phyloP scores from a whole-genome alignment of 2,113 vertebrate genomes.

The Chaetodon auriga region DNA sequence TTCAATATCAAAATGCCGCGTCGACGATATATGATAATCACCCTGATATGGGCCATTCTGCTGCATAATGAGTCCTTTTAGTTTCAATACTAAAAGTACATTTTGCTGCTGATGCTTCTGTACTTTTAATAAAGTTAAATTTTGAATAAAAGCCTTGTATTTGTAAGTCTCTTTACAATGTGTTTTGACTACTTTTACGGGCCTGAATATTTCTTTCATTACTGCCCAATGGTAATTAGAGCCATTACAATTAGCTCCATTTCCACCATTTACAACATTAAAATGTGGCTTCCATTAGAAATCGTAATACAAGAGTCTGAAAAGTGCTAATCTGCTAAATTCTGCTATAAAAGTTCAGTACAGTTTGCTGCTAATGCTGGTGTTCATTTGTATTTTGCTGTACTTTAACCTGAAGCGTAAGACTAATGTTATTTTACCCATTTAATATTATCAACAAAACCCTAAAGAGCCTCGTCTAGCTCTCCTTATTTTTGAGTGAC shows the following conservation, averaged over 20 bases:
- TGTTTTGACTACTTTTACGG: not conserved
- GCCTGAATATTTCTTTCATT: not conserved
- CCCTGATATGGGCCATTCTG: not conserved
- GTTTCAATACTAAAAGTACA: not conserved
- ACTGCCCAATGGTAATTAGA: not conserved
- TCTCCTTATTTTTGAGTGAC: conserved; percentile 14
- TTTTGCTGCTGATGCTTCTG: not conserved
- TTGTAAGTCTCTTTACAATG: not conserved
- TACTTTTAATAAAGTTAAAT: not conserved
- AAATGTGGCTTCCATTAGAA: not conserved
- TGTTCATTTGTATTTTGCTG: not conserved
- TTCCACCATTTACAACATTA: not conserved
- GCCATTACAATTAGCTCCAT: not conserved
- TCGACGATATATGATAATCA: not conserved
- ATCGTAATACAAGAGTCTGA: not conserved
- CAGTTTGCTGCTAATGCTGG: not conserved
- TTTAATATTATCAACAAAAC: not conserved
- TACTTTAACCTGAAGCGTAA: not conserved
- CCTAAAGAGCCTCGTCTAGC: not conserved
- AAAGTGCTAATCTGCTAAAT: not conserved
- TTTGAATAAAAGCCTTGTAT: too few relatives aligned
- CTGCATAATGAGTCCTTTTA: not conserved
- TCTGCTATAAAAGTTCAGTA: not conserved
- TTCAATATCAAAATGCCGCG: not conserved
- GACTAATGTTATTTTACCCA: not conserved